phyloP scores from a whole-genome alignment of 2,113 vertebrate genomes.

The Tragelaphus scriptus region DNA sequence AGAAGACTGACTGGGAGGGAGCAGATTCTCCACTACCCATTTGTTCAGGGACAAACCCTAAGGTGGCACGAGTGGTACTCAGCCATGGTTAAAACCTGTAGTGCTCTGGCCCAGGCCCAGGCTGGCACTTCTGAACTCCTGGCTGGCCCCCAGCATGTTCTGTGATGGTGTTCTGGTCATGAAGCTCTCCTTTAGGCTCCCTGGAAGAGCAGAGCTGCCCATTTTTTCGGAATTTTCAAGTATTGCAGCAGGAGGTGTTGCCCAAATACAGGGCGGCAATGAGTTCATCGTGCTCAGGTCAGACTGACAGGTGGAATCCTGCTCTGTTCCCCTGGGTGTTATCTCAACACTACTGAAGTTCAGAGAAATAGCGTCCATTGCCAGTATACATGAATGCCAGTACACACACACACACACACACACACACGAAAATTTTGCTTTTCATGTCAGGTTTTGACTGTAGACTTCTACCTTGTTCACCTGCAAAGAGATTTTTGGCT shows the following conservation, averaged over 20 bases:
- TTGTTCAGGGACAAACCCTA: conserved; percentile 29
- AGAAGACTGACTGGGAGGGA: not conserved
- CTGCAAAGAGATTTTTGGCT: not conserved
- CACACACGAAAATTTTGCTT: not conserved
- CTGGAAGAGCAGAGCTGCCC: not conserved
- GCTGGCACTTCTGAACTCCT: not conserved
- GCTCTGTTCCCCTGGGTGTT: not conserved
- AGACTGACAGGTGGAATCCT: not conserved
- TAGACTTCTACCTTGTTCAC: not conserved
- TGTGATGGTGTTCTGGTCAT: not conserved
- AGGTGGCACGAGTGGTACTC: not conserved
- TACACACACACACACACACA: no score
- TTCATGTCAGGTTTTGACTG: not conserved
- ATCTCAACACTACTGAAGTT: not conserved
- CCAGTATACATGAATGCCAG: not conserved
- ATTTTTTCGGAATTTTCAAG: not conserved
- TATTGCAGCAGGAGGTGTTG: not conserved
- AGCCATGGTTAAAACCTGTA: not conserved
- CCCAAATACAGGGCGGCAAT: not conserved
- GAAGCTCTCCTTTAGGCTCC: not conserved
- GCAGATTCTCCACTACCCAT: not conserved
- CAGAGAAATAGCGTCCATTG: not conserved
- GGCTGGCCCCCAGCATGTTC: not conserved
- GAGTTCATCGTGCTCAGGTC: not conserved
- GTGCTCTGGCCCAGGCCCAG: not conserved